Conservation (phyloP, 2,113 vertebrate genomes). For the Phoxinus phoxinus region DNA sequence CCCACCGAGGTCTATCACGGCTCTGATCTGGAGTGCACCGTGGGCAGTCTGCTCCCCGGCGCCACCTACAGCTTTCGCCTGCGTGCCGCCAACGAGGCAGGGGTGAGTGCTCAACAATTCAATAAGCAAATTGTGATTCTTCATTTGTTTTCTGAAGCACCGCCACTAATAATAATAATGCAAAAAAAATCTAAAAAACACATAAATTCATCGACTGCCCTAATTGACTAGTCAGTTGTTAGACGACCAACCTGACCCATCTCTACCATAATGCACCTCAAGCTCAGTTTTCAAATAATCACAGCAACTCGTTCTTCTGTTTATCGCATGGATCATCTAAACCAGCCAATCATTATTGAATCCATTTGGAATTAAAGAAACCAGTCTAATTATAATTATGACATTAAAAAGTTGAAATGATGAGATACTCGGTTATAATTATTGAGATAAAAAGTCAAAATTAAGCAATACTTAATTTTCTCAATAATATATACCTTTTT, state of each 20-base stretch:
- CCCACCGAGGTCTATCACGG: constrained; percentile 88
- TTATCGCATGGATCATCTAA: not conserved
- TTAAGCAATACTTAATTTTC: too few relatives aligned
- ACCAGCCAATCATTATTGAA: not conserved
- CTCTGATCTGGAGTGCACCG: constrained; percentile 86
- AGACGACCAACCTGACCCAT: not conserved
- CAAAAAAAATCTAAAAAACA: too few relatives aligned
- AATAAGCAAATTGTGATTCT: not conserved
- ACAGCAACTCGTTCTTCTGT: too few relatives aligned
- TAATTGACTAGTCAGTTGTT: not conserved
- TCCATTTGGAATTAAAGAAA: not conserved
- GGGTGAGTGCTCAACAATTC: constrained; percentile 78
- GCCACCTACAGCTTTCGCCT: constrained; percentile 87
- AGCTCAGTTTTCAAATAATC: not conserved
- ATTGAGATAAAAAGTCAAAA: not conserved
- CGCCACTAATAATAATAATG: not conserved
- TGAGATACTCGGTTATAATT: not conserved
- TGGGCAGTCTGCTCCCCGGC: constrained; percentile 89
- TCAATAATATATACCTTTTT: too few relatives aligned
- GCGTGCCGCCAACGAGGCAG: constrained; percentile 90
- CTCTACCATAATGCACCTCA: not conserved
- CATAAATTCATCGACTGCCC: not conserved
- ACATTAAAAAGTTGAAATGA: not conserved
- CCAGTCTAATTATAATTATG: not conserved
- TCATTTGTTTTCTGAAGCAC: not conserved